Conservation (phyloP, 2,797 vertebrate genomes). For the Tamandua tetradactyla region DNA sequence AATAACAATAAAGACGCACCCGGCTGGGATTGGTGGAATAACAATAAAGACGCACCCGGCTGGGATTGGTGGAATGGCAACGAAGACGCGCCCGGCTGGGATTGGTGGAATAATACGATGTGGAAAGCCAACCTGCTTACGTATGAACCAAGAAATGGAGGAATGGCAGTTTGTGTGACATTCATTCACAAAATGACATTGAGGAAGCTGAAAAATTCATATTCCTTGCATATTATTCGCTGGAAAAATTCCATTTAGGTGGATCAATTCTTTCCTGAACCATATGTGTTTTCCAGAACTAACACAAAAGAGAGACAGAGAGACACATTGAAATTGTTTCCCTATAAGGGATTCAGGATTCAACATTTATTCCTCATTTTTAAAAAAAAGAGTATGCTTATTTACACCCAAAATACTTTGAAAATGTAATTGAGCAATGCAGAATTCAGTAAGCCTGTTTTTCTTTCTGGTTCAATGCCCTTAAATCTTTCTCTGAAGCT, state of each 20-base stretch:
- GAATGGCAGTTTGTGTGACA: not conserved
- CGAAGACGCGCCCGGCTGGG: not conserved
- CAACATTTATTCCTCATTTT: not conserved
- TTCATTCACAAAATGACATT: not conserved
- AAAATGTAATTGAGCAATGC: constrained; percentile 33
- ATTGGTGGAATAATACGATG: not conserved
- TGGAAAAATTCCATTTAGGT: not conserved
- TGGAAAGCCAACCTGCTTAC: constrained; percentile 5
- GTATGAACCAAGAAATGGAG: not conserved
- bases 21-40: constrained; percentile 25
- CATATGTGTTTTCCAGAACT: not conserved
- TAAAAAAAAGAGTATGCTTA: not conserved
- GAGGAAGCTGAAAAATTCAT: not conserved
- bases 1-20: too few species aligned
- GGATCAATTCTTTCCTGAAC: constrained; percentile 10
- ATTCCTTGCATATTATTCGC: not conserved
- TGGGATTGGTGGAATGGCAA: constrained; percentile 16
- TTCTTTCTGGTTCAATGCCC: not conserved
- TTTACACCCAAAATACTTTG: constrained; percentile 27
- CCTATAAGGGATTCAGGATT: not conserved
- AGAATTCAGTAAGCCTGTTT: not conserved
- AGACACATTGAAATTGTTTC: not conserved
- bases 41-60: too few species aligned
- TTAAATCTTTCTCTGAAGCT: constrained; percentile 51
- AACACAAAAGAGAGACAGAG: not conserved